phyloP scores from a whole-genome alignment of 2,888 invertebrate species.

The Melangyna quadrimaculata region DNA sequence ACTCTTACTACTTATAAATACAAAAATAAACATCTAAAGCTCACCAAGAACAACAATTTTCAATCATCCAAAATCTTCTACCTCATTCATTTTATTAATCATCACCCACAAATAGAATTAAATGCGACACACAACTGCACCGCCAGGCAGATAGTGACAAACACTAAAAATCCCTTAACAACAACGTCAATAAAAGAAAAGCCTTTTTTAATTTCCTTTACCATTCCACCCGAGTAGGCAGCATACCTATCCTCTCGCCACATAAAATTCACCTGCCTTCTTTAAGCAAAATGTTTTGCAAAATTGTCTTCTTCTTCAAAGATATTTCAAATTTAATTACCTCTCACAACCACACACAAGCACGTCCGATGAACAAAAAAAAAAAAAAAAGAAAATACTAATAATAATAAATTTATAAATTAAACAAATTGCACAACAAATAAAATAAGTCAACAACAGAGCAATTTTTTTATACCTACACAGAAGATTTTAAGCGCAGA shows the following conservation, averaged over 20 bases:
- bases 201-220: slow-evolving; percentile 17
- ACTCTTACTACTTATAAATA: background rate
- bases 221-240: background rate
- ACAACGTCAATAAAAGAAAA: slow-evolving; percentile 31
- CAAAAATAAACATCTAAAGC: background rate
- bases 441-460: slow-evolving; percentile 44
- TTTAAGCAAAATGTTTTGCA: slow-evolving; percentile 36
- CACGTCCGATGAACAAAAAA: background rate
- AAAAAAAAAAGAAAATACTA: background rate
- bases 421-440: slow-evolving; percentile 40
- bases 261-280: slow-evolving; percentile 41
- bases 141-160: background rate
- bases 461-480: background rate
- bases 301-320: slow-evolving; percentile 28
- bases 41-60: background rate
- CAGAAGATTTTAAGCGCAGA: slow-evolving; percentile 4
- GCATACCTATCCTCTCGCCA: background rate
- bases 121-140: background rate
- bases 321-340: slow-evolving; percentile 64
- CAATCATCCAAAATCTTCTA: background rate
- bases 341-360: slow-evolving; percentile 31
- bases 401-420: background rate
- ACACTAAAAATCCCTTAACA: slow-evolving; percentile 2
- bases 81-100: slow-evolving; percentile 29
- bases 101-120: slow-evolving; percentile 40